phyloP scores from a whole-genome alignment of 2,888 invertebrate genomes.

The Netelia melanura region DNA sequence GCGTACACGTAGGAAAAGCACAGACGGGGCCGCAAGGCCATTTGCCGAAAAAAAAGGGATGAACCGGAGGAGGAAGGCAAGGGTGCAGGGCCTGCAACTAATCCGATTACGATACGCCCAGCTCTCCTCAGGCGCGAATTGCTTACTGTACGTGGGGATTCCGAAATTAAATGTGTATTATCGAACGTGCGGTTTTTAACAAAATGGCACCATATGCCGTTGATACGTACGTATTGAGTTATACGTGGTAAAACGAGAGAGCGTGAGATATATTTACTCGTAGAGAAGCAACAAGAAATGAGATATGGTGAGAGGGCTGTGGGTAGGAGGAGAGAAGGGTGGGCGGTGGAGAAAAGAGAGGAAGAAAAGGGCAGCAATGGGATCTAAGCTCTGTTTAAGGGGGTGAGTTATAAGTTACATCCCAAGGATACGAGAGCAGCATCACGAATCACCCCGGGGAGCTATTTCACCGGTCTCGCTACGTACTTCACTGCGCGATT shows the following conservation, averaged over 20 bases:
- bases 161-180: not conserved
- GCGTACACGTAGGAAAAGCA: not conserved
- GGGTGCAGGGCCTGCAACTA: not conserved
- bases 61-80: not conserved
- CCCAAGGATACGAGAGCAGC: slow-evolving; percentile 54
- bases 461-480: slow-evolving; percentile 55
- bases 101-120: slow-evolving; percentile 25
- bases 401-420: slow-evolving; percentile 60
- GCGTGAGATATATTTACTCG: slow-evolving; percentile 1
- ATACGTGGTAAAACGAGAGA: not conserved
- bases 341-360: slow-evolving; percentile 6
- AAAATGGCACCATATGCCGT: not conserved
- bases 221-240: not conserved
- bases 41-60: not conserved
- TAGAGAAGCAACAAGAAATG: slow-evolving; percentile 7
- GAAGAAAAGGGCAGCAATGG: slow-evolving; percentile 21
- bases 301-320: not conserved
- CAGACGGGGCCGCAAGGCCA: not conserved
- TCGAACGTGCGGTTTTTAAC: not conserved
- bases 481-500: slow-evolving; percentile 31
- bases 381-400: slow-evolving; percentile 60
- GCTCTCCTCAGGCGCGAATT: not conserved
- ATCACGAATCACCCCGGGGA: slow-evolving; percentile 65
- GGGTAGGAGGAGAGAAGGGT: not conserved
- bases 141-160: not conserved